A percentile compares a stretch with the other conserved stretches of the same genome.
phyloP scores from a whole-genome alignment of 2,113 vertebrate species.

The Podiceps cristatus region DNA sequence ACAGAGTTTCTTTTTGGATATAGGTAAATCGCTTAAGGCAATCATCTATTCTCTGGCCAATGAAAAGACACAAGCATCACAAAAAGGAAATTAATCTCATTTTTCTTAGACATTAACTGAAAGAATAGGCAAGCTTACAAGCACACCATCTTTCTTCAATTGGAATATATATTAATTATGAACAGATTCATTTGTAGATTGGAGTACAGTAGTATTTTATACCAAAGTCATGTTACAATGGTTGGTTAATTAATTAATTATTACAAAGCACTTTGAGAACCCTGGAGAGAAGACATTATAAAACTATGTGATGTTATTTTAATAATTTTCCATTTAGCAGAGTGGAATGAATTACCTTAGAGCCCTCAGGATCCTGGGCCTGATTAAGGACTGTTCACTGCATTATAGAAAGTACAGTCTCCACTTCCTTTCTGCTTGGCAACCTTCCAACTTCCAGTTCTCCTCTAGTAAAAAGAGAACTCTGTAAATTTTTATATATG shows the following conservation, averaged over 20 bases:
- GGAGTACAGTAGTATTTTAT: conserved; percentile 8
- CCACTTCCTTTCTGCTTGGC: background rate
- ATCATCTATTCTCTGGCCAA: background rate
- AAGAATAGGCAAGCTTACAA: background rate
- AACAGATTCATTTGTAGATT: conserved; percentile 8
- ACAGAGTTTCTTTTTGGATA: background rate
- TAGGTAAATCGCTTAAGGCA: background rate
- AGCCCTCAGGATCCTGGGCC: background rate
- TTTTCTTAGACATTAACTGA: background rate
- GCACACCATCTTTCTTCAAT: background rate
- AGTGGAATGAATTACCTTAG: conserved; percentile 11
- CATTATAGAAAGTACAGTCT: background rate
- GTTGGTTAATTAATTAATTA: conserved; percentile 59
- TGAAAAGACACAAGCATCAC: background rate
- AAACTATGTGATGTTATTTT: conserved; percentile 41
- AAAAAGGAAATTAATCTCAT: background rate
- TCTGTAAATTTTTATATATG: background rate
- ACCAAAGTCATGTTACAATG: conserved; percentile 5
- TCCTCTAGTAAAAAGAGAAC: background rate
- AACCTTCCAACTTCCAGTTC: background rate
- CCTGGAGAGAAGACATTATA: conserved; percentile 20
- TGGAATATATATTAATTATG: background rate
- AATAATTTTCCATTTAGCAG: conserved; percentile 50
- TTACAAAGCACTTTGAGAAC: conserved; percentile 53
- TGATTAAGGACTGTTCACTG: conserved; percentile 49